Evolutionary conservation across 2,888 invertebrate species (phyloP).

Genomic region (Thecocarcelia acutangulata): DNA sequence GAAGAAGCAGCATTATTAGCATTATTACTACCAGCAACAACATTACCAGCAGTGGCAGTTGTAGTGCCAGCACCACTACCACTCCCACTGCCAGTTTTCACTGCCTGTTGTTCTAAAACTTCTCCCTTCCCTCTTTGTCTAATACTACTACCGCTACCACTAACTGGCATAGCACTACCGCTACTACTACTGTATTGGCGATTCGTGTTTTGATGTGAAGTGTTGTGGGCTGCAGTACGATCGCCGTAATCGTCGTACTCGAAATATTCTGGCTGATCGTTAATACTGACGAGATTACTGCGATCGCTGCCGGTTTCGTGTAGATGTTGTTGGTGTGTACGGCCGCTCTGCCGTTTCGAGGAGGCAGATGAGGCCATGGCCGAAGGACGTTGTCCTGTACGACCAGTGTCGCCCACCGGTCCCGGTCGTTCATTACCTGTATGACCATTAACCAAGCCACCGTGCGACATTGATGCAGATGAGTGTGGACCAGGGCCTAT

Average conservation of each 20-base stretch:
- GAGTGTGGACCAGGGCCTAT: conserved; percentile 67
- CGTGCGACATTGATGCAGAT: conserved; percentile 71
- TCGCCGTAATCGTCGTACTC: conserved; percentile 81
- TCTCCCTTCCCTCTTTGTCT: conserved; percentile 81
- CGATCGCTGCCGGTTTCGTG: conserved; percentile 75
- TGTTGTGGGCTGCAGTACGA: conserved; percentile 64
- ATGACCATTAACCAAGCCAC: conserved; percentile 68
- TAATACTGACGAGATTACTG: conserved; percentile 82
- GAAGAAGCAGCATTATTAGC: conserved; percentile 84
- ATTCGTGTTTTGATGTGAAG: conserved; percentile 65
- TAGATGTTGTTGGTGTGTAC: conserved; percentile 72
- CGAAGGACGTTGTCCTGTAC: conserved; percentile 71
- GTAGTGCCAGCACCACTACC: conserved; percentile 78
- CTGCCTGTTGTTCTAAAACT: conserved; percentile 77
- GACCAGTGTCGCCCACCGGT: conserved; percentile 73
- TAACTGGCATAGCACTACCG: conserved; percentile 70
- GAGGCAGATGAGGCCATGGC: conserved; percentile 71
- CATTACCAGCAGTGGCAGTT: conserved; percentile 79
- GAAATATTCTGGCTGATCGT: conserved; percentile 83
- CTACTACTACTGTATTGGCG: conserved; percentile 69
- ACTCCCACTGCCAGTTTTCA: conserved; percentile 80
- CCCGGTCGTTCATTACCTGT: conserved; percentile 72
- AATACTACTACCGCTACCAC: conserved; percentile 74
- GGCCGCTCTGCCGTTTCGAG: conserved; percentile 69
- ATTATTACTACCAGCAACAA: conserved; percentile 84